Evolutionary conservation across 2,113 vertebrate species (phyloP).

Genomic region (Ceratotherium simum): DNA sequence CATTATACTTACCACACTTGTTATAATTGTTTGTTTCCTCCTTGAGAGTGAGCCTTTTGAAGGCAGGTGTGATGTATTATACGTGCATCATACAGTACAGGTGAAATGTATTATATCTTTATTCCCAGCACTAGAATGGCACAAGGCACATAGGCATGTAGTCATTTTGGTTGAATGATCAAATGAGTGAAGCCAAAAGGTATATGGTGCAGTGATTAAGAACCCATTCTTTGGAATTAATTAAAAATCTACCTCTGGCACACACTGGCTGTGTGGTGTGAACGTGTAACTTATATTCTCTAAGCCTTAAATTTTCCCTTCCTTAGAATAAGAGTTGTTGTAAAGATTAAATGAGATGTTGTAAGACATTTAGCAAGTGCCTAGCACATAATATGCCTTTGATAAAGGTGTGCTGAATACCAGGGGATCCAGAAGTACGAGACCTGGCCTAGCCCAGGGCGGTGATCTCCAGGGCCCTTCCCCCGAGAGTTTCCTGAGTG

Average conservation of each 20-base stretch:
- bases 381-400: neutral
- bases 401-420: neutral
- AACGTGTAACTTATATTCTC: neutral
- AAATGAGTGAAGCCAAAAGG: neutral
- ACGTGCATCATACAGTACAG: neutral
- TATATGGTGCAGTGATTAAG: neutral
- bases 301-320: constrained; percentile 29
- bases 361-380: neutral
- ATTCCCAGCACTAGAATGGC: neutral
- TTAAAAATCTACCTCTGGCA: neutral
- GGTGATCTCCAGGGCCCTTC: neutral
- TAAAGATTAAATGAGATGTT: neutral
- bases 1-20: neutral
- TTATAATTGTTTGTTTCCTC: neutral
- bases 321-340: neutral
- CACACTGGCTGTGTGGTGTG: neutral
- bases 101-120: neutral
- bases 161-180: neutral
- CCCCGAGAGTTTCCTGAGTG: neutral
- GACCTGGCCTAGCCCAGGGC: neutral
- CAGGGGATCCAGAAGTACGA: neutral
- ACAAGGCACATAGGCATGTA: neutral
- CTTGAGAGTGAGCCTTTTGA: neutral
- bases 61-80: neutral
- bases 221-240: neutral